phyloP scores from a whole-genome alignment of 2,113 vertebrate genomes.

The Mirounga angustirostris region DNA sequence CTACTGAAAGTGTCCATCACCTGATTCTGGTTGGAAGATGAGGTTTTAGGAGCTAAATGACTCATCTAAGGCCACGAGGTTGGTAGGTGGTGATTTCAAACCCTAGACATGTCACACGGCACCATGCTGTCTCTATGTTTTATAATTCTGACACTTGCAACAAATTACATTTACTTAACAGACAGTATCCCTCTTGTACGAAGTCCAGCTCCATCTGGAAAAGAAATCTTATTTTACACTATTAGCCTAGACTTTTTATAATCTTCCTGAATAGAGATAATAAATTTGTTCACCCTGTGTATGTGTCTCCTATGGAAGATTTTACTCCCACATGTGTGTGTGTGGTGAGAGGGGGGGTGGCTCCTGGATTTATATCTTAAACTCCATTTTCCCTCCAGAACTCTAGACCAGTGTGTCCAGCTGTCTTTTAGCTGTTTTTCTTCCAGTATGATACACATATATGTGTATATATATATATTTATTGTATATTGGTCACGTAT shows the following conservation, averaged over 20 bases:
- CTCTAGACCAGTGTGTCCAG: not conserved
- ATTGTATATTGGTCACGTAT: not conserved
- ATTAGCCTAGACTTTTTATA: not conserved
- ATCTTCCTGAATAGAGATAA: not conserved
- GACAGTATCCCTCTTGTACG: not conserved
- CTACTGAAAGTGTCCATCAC: not conserved
- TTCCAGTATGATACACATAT: not conserved
- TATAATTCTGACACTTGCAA: not conserved
- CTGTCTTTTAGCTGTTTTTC: not conserved
- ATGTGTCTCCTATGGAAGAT: not conserved
- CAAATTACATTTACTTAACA: not conserved
- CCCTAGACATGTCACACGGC: fast-evolving
- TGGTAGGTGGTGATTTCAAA: not conserved
- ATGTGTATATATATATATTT: not conserved
- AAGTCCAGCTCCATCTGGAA: not conserved
- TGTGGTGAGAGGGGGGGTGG: not conserved
- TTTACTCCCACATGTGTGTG: not conserved
- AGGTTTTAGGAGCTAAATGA: not conserved
- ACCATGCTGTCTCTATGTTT: fast-evolving
- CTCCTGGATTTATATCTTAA: not conserved
- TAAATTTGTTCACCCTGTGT: not conserved
- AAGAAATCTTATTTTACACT: not conserved
- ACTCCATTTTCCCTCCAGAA: not conserved
- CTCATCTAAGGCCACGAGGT: fast-evolving
- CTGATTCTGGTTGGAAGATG: not conserved